phyloP scores from a whole-genome alignment of 2,888 invertebrate species.

The Dryadula phaetusa region DNA sequence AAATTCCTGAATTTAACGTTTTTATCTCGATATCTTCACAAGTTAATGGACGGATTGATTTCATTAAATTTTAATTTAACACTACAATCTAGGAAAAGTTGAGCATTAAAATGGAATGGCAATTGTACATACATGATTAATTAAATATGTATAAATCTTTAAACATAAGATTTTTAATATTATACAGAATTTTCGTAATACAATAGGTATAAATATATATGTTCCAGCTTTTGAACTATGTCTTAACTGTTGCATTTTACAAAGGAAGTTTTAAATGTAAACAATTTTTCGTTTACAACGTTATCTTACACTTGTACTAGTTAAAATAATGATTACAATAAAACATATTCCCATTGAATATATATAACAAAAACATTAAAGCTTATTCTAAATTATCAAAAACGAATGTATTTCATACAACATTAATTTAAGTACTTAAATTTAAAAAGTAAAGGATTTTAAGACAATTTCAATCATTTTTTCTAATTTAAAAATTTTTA shows the following conservation, averaged over 20 bases:
- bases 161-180: neutral
- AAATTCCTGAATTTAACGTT: constrained; percentile 1
- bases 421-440: constrained; percentile 41
- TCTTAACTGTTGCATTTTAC: neutral
- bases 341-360: constrained; percentile 15
- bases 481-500: neutral
- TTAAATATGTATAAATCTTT: neutral
- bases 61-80: neutral
- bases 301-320: constrained; percentile 6
- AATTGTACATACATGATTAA: constrained; percentile 5
- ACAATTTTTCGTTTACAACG: neutral
- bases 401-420: constrained; percentile 64
- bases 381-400: constrained; percentile 42
- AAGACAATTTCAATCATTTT: constrained; percentile 7
- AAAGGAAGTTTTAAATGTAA: neutral
- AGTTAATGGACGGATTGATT: constrained; percentile 40
- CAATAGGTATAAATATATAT: neutral
- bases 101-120: constrained; percentile 10
- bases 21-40: constrained; percentile 19
- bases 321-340: constrained; percentile 10
- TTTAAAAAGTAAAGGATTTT: constrained; percentile 45
- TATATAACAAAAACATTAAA: constrained; percentile 39
- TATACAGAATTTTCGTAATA: neutral
- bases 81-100: constrained; percentile 5
- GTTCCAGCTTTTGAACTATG: neutral